Conservation (phyloP, 2,888 invertebrate genomes). For the Drosophila tanythrix region DNA sequence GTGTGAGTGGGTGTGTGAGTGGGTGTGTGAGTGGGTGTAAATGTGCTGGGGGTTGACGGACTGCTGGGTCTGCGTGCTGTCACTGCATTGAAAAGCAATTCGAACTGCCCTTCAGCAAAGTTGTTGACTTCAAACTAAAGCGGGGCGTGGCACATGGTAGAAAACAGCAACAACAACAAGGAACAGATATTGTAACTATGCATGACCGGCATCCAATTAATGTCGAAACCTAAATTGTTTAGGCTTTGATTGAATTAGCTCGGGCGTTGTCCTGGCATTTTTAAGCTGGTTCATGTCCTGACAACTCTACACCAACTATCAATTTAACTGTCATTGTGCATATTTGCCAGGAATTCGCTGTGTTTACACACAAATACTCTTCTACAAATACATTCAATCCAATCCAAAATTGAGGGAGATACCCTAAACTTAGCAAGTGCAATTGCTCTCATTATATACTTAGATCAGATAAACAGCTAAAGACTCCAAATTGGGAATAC, state of each 20-base stretch:
- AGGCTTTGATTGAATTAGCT: slow-evolving; percentile 54
- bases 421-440: neutral
- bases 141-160: slow-evolving; percentile 40
- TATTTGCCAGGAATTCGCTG: neutral
- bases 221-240: slow-evolving; percentile 44
- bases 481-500: neutral
- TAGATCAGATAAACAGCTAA: neutral
- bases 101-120: slow-evolving; percentile 52
- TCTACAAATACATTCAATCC: neutral
- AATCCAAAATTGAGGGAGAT: neutral
- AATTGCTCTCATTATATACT: neutral
- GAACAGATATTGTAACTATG: slow-evolving; percentile 42
- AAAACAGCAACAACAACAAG: slow-evolving; percentile 22
- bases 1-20: neutral
- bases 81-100: slow-evolving; percentile 55
- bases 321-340: neutral
- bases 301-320: neutral
- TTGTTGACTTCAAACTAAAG: slow-evolving; percentile 46
- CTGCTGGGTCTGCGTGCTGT: slow-evolving; percentile 46
- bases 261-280: slow-evolving; percentile 36
- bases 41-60: slow-evolving; percentile 7
- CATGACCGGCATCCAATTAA: slow-evolving; percentile 42
- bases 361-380: neutral
- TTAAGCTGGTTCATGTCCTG: neutral
- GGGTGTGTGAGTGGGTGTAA: neutral